Evolutionary conservation across 2,888 invertebrate species (phyloP).

Genomic region (Oscheius sp.): DNA sequence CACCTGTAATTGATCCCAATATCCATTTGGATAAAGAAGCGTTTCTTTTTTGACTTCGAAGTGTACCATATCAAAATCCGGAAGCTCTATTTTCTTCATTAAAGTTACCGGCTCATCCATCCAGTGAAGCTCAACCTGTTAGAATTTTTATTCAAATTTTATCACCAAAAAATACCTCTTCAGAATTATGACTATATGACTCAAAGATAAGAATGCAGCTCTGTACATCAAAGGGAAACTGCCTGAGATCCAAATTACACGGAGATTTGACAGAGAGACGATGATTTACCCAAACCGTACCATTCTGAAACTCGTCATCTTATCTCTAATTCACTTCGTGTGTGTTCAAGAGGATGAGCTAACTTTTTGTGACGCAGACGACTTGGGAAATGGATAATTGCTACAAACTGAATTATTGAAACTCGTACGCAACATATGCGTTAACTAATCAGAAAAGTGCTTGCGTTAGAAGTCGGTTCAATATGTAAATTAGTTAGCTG

Average conservation of each 20-base stretch:
- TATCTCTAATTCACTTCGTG: not conserved
- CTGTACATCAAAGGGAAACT: constrained; percentile 68
- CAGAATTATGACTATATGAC: constrained; percentile 69
- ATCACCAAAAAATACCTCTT: constrained; percentile 53
- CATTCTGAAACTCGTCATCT: constrained; percentile 57
- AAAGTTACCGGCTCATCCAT: constrained; percentile 69
- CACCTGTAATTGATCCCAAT: constrained; percentile 61
- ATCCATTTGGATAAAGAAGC: constrained; percentile 64
- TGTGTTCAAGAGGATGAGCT: too few relatives aligned
- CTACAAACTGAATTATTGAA: constrained; percentile 18
- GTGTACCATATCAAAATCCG: constrained; percentile 69
- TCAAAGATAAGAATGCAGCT: constrained; percentile 66
- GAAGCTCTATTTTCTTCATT: constrained; percentile 68
- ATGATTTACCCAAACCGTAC: constrained; percentile 70
- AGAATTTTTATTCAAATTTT: not conserved
- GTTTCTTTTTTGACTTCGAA: constrained; percentile 59
- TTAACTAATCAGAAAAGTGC: constrained; percentile 29
- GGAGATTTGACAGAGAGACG: constrained; percentile 69
- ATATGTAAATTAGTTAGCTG: constrained; percentile 5
- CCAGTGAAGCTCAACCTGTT: constrained; percentile 65
- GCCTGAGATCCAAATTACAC: constrained; percentile 65
- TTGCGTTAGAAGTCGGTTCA: not conserved
- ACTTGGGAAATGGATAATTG: constrained; percentile 13
- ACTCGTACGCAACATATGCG: constrained; percentile 7
- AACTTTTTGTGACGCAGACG: constrained; percentile 9